Percentiles rank a stretch among this genome's conserved stretches.
phyloP scores from a whole-genome alignment of 2,797 vertebrate species.

The Pelodytes ibericus region DNA sequence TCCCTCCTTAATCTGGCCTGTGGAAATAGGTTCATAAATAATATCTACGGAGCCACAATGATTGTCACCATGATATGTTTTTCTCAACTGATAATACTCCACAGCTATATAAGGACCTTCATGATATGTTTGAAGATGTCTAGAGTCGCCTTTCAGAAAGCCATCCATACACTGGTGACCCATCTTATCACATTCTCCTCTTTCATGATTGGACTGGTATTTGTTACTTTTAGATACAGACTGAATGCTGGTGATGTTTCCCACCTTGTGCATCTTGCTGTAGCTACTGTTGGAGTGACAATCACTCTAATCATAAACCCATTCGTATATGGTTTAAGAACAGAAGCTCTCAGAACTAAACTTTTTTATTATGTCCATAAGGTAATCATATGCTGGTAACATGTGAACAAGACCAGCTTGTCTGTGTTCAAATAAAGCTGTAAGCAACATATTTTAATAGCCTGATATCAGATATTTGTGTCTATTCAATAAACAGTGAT shows the following conservation, averaged over 20 bases:
- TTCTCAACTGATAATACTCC: neutral
- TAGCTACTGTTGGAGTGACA: neutral
- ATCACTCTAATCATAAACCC: constrained; percentile 18
- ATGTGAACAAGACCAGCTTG: no score
- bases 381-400: no score
- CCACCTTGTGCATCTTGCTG: neutral
- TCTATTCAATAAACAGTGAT: no score
- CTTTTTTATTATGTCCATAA: no score
- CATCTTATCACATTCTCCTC: constrained; percentile 13
- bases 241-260: neutral
- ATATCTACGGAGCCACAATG: neutral
- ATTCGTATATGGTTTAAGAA: constrained; percentile 35
- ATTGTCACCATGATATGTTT: neutral
- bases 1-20: constrained; percentile 34
- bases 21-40: neutral
- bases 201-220: neutral
- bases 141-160: neutral
- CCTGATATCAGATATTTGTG: no score
- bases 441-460: no score
- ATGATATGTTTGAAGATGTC: constrained; percentile 21
- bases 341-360: constrained; percentile 31
- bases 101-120: constrained; percentile 28
- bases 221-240: constrained; percentile 31
- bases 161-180: constrained; percentile 10
- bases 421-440: no score